Conservation (phyloP, 1,140 invertebrate genomes). For the Ceratosolen solmsi region DNA sequence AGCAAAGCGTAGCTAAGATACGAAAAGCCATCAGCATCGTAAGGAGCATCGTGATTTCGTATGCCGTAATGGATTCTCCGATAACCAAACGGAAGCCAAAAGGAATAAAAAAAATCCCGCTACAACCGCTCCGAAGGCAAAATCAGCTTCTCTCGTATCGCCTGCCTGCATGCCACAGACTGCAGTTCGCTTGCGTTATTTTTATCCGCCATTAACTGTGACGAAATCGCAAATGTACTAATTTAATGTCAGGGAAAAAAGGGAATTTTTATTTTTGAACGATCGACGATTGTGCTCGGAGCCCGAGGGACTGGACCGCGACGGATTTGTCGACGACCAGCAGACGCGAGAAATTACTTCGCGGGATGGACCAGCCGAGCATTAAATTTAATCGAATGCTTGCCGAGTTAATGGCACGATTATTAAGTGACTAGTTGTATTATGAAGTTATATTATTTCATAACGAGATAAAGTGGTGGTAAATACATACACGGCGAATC, state of each 20-base stretch:
- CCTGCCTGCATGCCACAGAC: neutral
- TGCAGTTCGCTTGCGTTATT: neutral
- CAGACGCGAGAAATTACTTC: too few species aligned
- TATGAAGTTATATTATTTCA: too few species aligned
- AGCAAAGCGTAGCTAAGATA: too few species aligned
- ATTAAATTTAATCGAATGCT: too few species aligned
- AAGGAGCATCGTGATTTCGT: neutral
- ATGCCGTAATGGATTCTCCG: constrained; percentile 9
- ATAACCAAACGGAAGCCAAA: constrained; percentile 24
- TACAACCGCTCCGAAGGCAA: constrained; percentile 2
- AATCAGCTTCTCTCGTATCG: constrained; percentile 23
- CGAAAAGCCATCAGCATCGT: too few species aligned
- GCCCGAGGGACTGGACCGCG: too few species aligned
- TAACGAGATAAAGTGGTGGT: neutral
- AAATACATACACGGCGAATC: too few species aligned
- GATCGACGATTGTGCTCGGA: too few species aligned
- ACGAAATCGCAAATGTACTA: neutral
- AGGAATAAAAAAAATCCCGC: neutral
- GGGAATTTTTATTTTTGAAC: neutral
- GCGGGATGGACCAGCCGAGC: too few species aligned
- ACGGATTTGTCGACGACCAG: too few species aligned
- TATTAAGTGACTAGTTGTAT: too few species aligned
- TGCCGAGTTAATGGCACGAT: too few species aligned
- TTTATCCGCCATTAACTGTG: constrained; percentile 7
- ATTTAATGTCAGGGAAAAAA: neutral